phyloP scores from a whole-genome alignment of 2,113 vertebrate genomes.

The Ammodramus savannarum region DNA sequence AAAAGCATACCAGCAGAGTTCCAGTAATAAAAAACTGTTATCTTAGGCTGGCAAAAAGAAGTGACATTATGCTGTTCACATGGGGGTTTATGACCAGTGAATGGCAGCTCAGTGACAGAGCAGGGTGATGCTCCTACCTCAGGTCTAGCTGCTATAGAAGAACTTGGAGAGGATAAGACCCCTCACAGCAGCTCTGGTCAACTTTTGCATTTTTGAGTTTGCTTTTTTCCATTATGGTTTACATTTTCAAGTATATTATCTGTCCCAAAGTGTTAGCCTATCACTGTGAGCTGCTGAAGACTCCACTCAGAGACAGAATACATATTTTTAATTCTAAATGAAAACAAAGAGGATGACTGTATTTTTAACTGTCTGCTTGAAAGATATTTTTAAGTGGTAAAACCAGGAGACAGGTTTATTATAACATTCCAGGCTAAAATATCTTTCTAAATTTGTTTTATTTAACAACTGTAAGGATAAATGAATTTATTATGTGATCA shows the following conservation, averaged over 20 bases:
- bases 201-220: not conserved
- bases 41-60: constrained; percentile 43
- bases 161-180: not conserved
- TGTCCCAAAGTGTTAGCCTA: not conserved
- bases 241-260: constrained; percentile 2
- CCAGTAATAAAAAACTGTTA: constrained; percentile 44
- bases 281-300: not conserved
- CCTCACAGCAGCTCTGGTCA: not conserved
- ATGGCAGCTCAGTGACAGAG: not conserved
- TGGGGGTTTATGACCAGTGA: not conserved
- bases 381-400: not conserved
- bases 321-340: not conserved
- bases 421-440: not conserved
- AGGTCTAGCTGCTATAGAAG: not conserved
- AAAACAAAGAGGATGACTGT: not conserved
- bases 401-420: not conserved
- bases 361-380: not conserved
- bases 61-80: not conserved
- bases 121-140: not conserved
- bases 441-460: not conserved
- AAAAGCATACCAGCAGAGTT: constrained; percentile 35
- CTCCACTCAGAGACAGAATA: not conserved
- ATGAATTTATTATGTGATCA: not conserved
- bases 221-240: not conserved
- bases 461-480: not conserved